These are phyloP conservation scores for Nephrocerus scutellatus DNA, from an alignment of 2,888 invertebrate genomes.

Conservation along the genomic window DNA sequence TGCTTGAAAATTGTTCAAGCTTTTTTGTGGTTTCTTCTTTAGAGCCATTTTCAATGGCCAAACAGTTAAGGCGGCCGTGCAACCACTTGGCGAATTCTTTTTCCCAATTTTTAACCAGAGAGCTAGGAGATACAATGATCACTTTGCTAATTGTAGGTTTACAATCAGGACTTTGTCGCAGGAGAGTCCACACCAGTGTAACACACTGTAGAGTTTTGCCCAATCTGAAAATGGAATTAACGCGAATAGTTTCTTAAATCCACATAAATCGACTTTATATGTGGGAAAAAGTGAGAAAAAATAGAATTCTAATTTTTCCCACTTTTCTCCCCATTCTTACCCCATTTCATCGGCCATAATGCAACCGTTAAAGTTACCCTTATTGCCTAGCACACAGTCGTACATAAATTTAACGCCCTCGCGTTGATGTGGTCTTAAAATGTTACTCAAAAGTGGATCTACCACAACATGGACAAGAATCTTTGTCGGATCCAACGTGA, in stretches of 20 bases:
- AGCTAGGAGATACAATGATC: conserved; percentile 94
- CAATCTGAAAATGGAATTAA: conserved; percentile 46
- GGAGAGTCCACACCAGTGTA: conserved; percentile 86
- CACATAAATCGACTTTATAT: background rate
- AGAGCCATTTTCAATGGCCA: conserved; percentile 80
- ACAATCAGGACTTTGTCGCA: conserved; percentile 87
- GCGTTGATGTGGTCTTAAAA: conserved; percentile 93
- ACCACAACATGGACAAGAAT: conserved; percentile 89
- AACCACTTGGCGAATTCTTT: conserved; percentile 98
- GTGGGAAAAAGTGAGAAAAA: background rate
- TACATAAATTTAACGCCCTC: conserved; percentile 99
- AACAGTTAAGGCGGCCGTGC: conserved; percentile 67
- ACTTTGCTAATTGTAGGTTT: conserved; percentile 86
- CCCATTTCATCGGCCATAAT: conserved; percentile 99
- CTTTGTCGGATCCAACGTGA: conserved; percentile 65
- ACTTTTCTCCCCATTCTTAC: conserved; percentile 13
- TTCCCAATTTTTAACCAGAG: conserved; percentile 97
- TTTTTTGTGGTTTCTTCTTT: conserved; percentile 80
- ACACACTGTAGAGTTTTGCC: conserved; percentile 99
- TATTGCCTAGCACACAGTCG: conserved; percentile 91
- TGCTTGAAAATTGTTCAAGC: conserved; percentile 76
- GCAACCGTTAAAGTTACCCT: conserved; percentile 81
- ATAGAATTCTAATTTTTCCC: background rate
- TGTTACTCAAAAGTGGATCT: conserved; percentile 83
- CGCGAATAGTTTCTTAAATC: background rate